Base-by-base conservation (phyloP, 2,113 vertebrate genomes). In the Misgurnus anguillicaudatus region DNA sequence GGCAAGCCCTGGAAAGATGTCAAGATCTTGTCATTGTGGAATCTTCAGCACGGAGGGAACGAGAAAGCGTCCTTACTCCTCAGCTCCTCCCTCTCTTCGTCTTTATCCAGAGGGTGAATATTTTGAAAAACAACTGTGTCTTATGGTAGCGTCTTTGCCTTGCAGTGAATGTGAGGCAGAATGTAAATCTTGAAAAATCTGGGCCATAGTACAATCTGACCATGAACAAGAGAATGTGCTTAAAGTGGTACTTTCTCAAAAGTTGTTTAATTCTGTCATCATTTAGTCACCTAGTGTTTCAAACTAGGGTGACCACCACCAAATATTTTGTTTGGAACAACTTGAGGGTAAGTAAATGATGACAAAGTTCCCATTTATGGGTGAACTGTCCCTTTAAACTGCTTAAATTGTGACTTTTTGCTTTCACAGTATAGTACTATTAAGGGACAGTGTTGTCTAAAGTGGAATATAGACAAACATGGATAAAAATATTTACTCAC, bases 1-100 rank as follows among this genome's bases (percentile, higher is more conserved):
- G 61, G 69, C 42, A 78, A 83, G 42, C 38, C 58, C 65, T 64
- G 48, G 66, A 80, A 83, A 69, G 58, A 75, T 79, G 64, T 80
- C 70, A 70, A 64, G 45, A 79, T 67, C 47, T 36, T 79, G 81
- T 75, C 64, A 75, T 75, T 79, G 21, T 53, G 62, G 8, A 38
- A 72, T 21, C 77, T 63, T 79, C 16, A n/a, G 17, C 74, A 71
- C 9, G 5, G 11, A 72, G 39, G 24, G 41, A 24, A n/a, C n/a
- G 80, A 67, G 64, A 48, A 58, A 82, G 61, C 45, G 11, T n/a
- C 67, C 36, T 67, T 48, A 61, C 75, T 72, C 47, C 48, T 68
- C 39, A 19, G 53, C 41, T 65, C 48, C 48, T 60, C 53, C 55
- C n/a, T 42, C 13, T 11, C 13, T 72, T 41, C 69, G 39, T 42